Conservation (phyloP, 2,888 invertebrate species). For the Rhingia campestris region DNA sequence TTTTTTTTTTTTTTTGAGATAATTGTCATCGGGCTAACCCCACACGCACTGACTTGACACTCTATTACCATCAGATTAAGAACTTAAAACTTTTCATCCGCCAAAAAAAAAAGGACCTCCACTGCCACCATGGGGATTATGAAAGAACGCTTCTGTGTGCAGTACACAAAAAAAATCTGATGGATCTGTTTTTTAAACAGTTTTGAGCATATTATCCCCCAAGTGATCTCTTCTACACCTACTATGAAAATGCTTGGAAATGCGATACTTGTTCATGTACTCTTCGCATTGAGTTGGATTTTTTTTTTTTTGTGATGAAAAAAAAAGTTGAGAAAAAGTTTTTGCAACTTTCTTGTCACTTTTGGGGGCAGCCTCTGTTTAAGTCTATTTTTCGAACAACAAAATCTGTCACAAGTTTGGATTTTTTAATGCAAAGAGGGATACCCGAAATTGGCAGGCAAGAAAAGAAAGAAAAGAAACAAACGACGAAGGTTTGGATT, state of each 20-base stretch:
- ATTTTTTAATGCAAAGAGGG: conserved; percentile 16
- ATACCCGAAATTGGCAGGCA: conserved; percentile 39
- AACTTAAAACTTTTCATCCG: conserved; percentile 2
- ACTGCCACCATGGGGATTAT: conserved; percentile 52
- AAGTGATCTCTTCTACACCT: conserved; percentile 61
- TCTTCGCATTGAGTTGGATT: conserved; percentile 11
- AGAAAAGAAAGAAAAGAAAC: conserved; percentile 21
- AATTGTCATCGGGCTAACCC: conserved; percentile 34
- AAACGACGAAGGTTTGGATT: conserved; percentile 52
- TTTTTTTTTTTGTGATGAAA: neutral
- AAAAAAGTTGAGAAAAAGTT: conserved; percentile 44
- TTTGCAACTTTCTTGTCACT: conserved; percentile 40
- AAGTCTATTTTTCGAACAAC: conserved; percentile 22
- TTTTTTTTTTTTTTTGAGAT: neutral
- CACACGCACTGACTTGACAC: conserved; percentile 33
- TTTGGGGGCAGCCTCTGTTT: conserved; percentile 17
- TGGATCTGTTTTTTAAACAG: conserved; percentile 68
- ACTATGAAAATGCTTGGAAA: conserved; percentile 19
- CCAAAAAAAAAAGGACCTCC: neutral
- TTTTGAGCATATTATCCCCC: conserved; percentile 68
- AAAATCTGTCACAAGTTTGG: conserved; percentile 67
- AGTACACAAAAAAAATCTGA: conserved; percentile 47
- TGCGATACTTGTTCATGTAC: conserved; percentile 32
- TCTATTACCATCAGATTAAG: conserved; percentile 49
- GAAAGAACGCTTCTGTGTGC: conserved; percentile 15